Conservation (phyloP, 1,140 invertebrate genomes). For the Cotesia typhae region DNA sequence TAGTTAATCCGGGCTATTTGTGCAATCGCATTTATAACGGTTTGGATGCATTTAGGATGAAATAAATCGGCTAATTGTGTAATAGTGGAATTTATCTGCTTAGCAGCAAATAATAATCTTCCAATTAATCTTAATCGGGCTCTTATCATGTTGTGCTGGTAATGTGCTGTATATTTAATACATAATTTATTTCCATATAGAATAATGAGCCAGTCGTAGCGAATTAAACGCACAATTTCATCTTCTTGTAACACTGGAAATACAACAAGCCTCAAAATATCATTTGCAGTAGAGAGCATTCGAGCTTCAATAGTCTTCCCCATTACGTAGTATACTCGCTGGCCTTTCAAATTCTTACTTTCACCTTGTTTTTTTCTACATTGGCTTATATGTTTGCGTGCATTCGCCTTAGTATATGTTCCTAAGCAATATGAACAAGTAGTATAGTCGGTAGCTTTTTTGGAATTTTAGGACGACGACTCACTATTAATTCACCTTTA, state of each 20-base stretch:
- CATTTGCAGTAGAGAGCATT: conserved; percentile 17
- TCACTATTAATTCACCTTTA: too few species aligned
- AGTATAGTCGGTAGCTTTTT: not conserved
- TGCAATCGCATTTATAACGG: conserved; percentile 17
- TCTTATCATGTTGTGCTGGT: conserved; percentile 29
- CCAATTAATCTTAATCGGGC: conserved; percentile 29
- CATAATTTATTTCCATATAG: conserved; percentile 36
- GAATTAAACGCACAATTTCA: conserved; percentile 22
- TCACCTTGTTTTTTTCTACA: not conserved
- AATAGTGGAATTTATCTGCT: conserved; percentile 35
- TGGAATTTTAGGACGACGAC: too few species aligned
- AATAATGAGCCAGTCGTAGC: conserved; percentile 39
- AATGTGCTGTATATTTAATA: conserved; percentile 22
- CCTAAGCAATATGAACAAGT: not conserved
- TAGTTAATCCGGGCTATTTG: conserved; percentile 26
- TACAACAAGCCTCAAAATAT: conserved; percentile 15
- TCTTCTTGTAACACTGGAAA: conserved; percentile 36
- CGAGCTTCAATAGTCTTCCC: conserved; percentile 12
- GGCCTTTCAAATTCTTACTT: not conserved
- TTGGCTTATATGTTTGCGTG: not conserved
- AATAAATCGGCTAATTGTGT: conserved; percentile 31
- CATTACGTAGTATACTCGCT: not conserved
- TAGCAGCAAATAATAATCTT: conserved; percentile 52
- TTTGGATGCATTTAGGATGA: conserved; percentile 33
- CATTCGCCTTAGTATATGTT: not conserved